Base-by-base conservation (phyloP, 2,888 invertebrate species). In the Drosophila falleni region DNA sequence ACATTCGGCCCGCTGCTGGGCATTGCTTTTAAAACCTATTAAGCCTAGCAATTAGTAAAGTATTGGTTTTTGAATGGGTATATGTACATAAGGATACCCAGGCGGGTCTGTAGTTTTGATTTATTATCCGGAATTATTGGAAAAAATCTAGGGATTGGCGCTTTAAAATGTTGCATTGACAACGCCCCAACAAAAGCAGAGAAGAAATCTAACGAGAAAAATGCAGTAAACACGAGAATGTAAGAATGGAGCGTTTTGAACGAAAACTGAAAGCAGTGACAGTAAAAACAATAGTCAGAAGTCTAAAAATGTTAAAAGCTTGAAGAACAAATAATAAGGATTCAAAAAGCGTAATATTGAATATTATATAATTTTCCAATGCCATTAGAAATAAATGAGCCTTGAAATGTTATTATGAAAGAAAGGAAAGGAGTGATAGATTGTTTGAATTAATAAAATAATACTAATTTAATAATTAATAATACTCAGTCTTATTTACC, bases 11-110 rank as follows among this genome's bases (percentile, higher is more conserved):
- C 59, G 47, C 78, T 81, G 75, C 79, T 69, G 80, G 82, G 82
- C 82, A 87, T 85, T 85, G 82, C 88, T 87, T 83, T 83, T 87
- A 87, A 83, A 87, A 77, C 88, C 88, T 87, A 87, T 83, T 83
- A 83, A 83, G 82, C 88, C 82, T 64, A 79, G 82, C 82, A 83
- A 83, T 83, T 83, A 83, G 82, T 85, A 82, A 85, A 81, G 86
- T 83, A 83, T 83, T 87, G 82, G 86, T 81, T 79, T 82, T 75
- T 81, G 70, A 82, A 87, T 83, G 77, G 62, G 51, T 56, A 50
- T 39, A 49, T 63, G 77, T 46, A 56, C 39, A 63, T 41, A 47
- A 50, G 58, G 60, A 58, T 58, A 58, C 58, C 47, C 59, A 39
- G 71, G 49, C 59, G 33, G 39, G 19, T 19, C n/a, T 54, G 26